Evolutionary conservation across 2,797 vertebrate species (phyloP).

Genomic region (Erpetoichthys calabaricus): DNA sequence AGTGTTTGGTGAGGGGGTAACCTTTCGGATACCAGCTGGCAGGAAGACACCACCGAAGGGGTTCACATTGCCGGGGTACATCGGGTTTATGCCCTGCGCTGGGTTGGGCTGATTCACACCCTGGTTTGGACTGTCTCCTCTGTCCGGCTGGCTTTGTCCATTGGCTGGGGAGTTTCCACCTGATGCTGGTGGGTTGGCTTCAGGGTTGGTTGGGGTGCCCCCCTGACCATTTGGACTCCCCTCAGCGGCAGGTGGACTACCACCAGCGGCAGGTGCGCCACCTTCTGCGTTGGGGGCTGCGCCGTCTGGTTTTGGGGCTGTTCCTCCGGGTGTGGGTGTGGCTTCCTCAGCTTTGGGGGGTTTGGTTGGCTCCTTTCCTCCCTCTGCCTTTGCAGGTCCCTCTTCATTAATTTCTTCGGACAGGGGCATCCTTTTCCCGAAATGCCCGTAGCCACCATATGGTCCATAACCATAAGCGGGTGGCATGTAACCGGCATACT

Average conservation of each 20-base stretch:
- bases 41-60: background rate
- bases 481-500: background rate
- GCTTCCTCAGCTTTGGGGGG: background rate
- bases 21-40: background rate
- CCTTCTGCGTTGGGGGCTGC: background rate
- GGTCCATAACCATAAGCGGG: background rate
- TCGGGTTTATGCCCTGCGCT: background rate
- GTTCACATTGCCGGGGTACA: background rate
- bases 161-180: background rate
- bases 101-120: background rate
- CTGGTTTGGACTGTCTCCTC: background rate
- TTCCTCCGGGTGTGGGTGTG: background rate
- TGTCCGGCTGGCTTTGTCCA: background rate
- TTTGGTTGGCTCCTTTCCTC: background rate
- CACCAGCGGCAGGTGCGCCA: background rate
- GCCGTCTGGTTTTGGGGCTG: background rate
- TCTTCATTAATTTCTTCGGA: constrained; percentile 1
- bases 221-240: background rate
- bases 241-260: background rate
- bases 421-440: background rate
- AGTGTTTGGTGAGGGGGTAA: background rate
- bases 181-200: background rate
- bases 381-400: background rate
- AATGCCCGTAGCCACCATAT: background rate
- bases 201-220: background rate